Conservation (phyloP, 2,888 invertebrate species). For the Brachyptera risi region DNA sequence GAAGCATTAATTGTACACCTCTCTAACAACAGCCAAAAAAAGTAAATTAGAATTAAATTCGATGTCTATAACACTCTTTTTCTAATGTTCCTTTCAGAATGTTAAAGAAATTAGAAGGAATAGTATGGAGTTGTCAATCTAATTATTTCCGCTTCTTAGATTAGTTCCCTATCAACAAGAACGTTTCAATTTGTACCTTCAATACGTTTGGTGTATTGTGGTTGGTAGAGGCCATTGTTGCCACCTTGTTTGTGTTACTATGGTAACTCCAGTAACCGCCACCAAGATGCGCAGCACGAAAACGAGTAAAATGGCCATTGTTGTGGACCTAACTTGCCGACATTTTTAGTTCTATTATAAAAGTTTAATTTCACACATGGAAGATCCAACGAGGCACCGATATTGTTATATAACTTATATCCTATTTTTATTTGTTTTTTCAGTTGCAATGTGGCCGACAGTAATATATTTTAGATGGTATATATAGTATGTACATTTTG, state of each 20-base stretch:
- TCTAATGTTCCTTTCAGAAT: background rate
- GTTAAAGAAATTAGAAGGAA: background rate
- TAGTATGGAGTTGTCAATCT: background rate
- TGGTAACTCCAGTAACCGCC: too few species aligned
- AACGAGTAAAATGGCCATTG: too few species aligned
- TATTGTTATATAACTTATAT: too few species aligned
- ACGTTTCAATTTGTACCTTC: slow-evolving; percentile 10
- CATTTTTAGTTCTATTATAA: background rate
- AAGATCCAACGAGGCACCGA: too few species aligned
- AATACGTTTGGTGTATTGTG: background rate
- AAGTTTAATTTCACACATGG: slow-evolving; percentile 12
- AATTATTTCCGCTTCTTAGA: slow-evolving; percentile 2
- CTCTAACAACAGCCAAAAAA: too few species aligned
- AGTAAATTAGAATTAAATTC: background rate
- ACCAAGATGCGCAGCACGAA: too few species aligned
- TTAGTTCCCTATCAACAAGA: background rate
- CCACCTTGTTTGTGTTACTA: slow-evolving; percentile 2
- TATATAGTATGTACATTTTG: too few species aligned
- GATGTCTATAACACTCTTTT: background rate
- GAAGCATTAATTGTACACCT: too few species aligned
- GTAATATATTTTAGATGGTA: too few species aligned
- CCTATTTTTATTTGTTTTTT: too few species aligned
- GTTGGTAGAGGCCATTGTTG: slow-evolving; percentile 1
- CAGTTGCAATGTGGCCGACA: too few species aligned
- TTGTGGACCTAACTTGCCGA: too few species aligned